phyloP scores from a whole-genome alignment of 2,113 vertebrate species.

The Geothlypis trichas region DNA sequence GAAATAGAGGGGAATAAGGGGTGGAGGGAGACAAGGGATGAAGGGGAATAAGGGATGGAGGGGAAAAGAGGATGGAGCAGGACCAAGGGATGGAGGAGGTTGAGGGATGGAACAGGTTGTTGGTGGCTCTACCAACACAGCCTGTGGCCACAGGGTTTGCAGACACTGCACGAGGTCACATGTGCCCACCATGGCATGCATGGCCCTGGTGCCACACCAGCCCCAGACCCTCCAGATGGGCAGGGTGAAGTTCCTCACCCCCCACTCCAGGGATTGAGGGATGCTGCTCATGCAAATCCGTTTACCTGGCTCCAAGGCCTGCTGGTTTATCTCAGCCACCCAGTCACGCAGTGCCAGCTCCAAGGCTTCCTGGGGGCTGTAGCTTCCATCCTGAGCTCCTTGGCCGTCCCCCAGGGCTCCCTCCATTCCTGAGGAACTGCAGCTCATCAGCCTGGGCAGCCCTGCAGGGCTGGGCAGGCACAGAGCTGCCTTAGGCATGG shows the following conservation, averaged over 20 bases:
- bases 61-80: no score
- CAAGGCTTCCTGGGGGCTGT: conserved; percentile 80
- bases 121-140: no score
- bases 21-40: no score
- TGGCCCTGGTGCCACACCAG: background rate
- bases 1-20: no score
- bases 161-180: no score
- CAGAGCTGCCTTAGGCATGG: background rate
- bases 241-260: background rate
- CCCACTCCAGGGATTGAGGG: accelerated
- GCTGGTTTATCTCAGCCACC: conserved; percentile 81
- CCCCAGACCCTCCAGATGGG: background rate
- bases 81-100: no score
- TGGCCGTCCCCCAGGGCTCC: background rate
- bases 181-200: background rate
- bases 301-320: conserved; percentile 80
- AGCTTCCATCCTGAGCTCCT: conserved; percentile 28
- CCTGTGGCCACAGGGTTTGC: no score
- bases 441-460: background rate
- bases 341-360: conserved; percentile 79
- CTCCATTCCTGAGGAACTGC: background rate
- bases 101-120: no score
- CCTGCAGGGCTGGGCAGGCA: background rate
- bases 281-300: accelerated
- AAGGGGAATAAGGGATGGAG: no score